phyloP scores from a whole-genome alignment of 2,113 vertebrate species.

The Oryzias woworae region DNA sequence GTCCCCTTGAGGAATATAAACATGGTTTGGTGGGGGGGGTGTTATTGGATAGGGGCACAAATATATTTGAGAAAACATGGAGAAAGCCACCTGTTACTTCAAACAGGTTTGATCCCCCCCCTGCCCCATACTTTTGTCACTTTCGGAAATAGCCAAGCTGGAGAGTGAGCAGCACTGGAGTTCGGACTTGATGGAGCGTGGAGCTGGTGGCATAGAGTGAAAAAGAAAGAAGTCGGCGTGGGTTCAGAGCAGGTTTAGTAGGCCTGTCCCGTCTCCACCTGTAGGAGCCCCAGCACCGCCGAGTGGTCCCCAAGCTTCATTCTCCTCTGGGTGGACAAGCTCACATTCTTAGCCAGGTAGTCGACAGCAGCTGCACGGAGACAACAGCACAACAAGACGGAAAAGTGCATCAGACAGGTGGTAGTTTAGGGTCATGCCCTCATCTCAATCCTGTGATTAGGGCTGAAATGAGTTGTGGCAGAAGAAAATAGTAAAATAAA shows the following conservation, averaged over 20 bases:
- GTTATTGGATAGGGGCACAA: slow-evolving; percentile 9
- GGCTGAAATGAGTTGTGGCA: slow-evolving; percentile 77
- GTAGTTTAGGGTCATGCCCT: slow-evolving; percentile 35
- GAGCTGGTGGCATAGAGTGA: slow-evolving; percentile 30
- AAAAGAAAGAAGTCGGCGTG: slow-evolving; percentile 10
- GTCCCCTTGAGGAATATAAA: slow-evolving; percentile 44
- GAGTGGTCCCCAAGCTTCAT: slow-evolving; percentile 99
- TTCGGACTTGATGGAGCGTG: slow-evolving; percentile 53
- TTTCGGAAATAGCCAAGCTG: slow-evolving; percentile 40
- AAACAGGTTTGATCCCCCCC: slow-evolving; percentile 23
- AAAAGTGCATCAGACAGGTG: slow-evolving; percentile 34
- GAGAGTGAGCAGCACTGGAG: slow-evolving; percentile 29
- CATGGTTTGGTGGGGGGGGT: slow-evolving; percentile 12
- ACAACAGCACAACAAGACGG: slow-evolving; percentile 6
- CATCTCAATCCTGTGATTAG: slow-evolving; percentile 69
- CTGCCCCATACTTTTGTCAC: slow-evolving; percentile 28
- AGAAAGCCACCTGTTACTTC: slow-evolving; percentile 38
- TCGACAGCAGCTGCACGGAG: slow-evolving; percentile 87
- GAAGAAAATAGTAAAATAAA: slow-evolving; percentile 58
- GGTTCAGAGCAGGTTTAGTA: slow-evolving; percentile 77
- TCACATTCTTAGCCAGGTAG: slow-evolving; percentile 98
- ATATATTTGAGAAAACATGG: slow-evolving; percentile 6
- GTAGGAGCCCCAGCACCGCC: slow-evolving; percentile 94
- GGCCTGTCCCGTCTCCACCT: slow-evolving; percentile 98
- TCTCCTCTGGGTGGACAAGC: slow-evolving; percentile 94